Base-by-base conservation (phyloP, 2,888 invertebrate species). In the Eupithecia inturbata region DNA sequence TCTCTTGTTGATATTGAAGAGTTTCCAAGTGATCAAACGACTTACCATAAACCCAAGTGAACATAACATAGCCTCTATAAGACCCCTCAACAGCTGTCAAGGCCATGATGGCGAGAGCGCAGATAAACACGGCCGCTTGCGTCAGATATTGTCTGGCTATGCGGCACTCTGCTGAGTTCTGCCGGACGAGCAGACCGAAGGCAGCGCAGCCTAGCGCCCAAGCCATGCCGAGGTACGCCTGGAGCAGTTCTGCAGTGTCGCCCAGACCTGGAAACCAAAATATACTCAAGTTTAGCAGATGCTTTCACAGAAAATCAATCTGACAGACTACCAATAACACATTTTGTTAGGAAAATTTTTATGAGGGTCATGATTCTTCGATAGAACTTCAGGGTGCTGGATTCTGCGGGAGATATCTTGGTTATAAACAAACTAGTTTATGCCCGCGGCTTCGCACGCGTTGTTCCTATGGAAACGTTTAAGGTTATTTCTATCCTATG, bases 121-220 rank as follows among this genome's bases (percentile, higher is more conserved):
- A 97, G 85, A 97, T 96, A 84, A 97, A 96, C 57, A 97, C 96
- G 0, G 97, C 97, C 0, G 97, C 96, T 88, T 97, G 97, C 71
- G 97, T 97, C 62, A 98, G 95, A 89, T 98, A 98, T 88, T 98
- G 98, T 70, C 97, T 95, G 0, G 97, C 97, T 73, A 98, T 97
- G 68, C 97, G 95, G 87, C 98, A 98, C 87, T 98, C 97, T 22
- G 97, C 96, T 63, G 96, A 97, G 86, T 97, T 97, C 86, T 97
- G 96, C 3, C 97, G 96, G n/a, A 98, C 97, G 69, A 98, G 94
- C 72, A 97, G 95, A 45, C 98, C 98, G 86, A 98, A 97, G 0
- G 96, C 96, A 5, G 96, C 96, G 84, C 97, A 97, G 2, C 98
- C 98, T 0, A 97, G 95, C 0, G 97, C 96, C 97, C 97, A 98